Percentiles rank a stretch among this genome's conserved stretches.
phyloP scores from a whole-genome alignment of 2,113 vertebrate species.

The Patagioenas fasciata region DNA sequence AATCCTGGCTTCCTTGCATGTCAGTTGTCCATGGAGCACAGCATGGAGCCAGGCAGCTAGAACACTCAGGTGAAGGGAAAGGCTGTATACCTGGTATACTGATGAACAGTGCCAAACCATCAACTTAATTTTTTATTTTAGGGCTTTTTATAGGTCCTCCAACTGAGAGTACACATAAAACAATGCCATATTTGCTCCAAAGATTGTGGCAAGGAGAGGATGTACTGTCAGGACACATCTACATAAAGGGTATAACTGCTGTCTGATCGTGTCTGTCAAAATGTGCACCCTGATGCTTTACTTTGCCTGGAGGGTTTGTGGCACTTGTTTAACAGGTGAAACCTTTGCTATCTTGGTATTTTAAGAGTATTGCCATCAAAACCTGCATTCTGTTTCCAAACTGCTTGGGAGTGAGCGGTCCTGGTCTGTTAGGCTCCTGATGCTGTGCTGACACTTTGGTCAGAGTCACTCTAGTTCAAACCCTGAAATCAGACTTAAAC shows the following conservation, averaged over 20 bases:
- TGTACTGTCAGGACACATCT: background rate
- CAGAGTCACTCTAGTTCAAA: background rate
- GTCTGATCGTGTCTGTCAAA: accelerated
- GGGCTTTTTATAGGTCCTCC: background rate
- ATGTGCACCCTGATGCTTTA: background rate
- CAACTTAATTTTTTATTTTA: background rate
- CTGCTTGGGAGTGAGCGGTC: background rate
- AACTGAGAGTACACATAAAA: background rate
- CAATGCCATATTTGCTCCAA: background rate
- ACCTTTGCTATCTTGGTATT: background rate
- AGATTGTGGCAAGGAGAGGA: background rate
- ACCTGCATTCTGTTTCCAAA: background rate
- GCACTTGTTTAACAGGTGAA: background rate
- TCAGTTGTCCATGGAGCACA: accelerated
- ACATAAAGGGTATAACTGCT: accelerated
- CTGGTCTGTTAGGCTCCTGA: background rate
- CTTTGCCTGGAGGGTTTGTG: background rate
- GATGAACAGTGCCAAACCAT: background rate
- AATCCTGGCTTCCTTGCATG: background rate
- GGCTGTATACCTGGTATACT: background rate
- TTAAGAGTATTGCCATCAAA: background rate
- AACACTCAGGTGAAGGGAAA: background rate
- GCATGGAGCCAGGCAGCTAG: background rate
- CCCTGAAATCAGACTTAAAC: background rate
- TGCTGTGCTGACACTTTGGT: background rate